Percentiles rank a stretch among this genome's conserved stretches.
Conservation (phyloP, 2,113 vertebrate genomes). For the Coregonus clupeaformis region DNA sequence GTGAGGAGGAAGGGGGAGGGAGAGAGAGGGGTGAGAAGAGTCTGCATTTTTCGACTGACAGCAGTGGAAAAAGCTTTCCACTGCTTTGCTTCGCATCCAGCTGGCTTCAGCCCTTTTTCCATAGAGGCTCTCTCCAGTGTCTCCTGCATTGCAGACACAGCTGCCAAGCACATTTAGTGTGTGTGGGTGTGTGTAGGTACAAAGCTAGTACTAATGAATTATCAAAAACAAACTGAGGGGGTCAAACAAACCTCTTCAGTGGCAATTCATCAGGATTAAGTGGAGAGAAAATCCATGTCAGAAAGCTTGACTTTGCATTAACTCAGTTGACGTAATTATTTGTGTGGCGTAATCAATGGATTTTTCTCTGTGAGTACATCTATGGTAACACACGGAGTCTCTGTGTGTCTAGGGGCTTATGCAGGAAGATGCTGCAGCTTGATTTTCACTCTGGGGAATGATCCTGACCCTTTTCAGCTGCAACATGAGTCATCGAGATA, state of each 20-base stretch:
- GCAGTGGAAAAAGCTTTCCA: slow-evolving; percentile 59
- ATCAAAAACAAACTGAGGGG: neutral
- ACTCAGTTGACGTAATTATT: neutral
- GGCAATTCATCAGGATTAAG: neutral
- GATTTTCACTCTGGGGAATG: neutral
- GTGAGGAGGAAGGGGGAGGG: neutral
- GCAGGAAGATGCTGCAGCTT: neutral
- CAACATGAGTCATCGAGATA: slow-evolving; percentile 28
- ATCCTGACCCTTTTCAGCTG: neutral
- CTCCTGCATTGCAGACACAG: slow-evolving; percentile 57
- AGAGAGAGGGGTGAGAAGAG: slow-evolving; percentile 38
- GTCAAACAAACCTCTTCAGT: neutral
- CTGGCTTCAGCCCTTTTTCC: slow-evolving; percentile 66
- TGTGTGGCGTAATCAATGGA: neutral
- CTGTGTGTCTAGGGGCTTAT: neutral
- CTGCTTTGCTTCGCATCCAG: slow-evolving; percentile 51
- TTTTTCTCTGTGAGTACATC: neutral
- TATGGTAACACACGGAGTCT: neutral
- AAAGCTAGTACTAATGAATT: neutral
- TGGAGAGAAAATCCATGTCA: neutral
- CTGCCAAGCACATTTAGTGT: slow-evolving; percentile 62
- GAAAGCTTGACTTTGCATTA: neutral
- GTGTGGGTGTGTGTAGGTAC: neutral
- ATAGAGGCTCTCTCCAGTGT: slow-evolving; percentile 47
- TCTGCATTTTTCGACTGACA: slow-evolving; percentile 33